Evolutionary conservation across 2,888 invertebrate genomes (phyloP), one percentile per base, ranked within the genome.

Genomic region (Lycia hirtaria): DNA sequence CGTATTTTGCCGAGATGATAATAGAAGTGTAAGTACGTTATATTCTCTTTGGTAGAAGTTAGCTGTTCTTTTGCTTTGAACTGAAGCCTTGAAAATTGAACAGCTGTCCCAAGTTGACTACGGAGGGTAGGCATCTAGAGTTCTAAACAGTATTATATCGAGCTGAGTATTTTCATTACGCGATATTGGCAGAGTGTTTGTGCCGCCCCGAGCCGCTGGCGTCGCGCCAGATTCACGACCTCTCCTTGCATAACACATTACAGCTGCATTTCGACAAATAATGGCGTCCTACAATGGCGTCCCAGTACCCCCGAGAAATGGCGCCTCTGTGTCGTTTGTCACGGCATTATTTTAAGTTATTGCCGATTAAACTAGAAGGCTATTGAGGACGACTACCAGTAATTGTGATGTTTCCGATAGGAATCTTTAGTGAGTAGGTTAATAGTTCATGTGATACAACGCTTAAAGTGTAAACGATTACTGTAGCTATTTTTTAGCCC

Each of bases 151-250:
- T 33, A 43, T 45, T 47, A 45, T 51, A 47, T 48, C 22, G 41
- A 52, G 48, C 41, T 71, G 72, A 70, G 66, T 68, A 67, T 71
- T 82, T 86, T 78, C 80, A 85, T 85, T 83, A 83, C 72, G 68
- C 71, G 68, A 76, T 81, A 87, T 86, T 86, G 80, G 76, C 72
- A 69, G 67, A 68, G 67, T 85, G 85, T 85, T 85, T 83, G 85
- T 72, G 69, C 55, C 60, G 17, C n/a, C n/a, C n/a, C n/a, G n/a
- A n/a, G 28, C 32, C 19, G 62, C 65, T 85, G 86, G 86, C 80
- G 48, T 15, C 14, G 14, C 30, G 85, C 86, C 87, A 86, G 72
- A 52, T 33, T 15, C 37, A 4, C 45, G 52, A 49, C 45, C 54
- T 45, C 37, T 37, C 35, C 49, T 66, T 62, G 64, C 62, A 66